Base-by-base conservation (phyloP, 2,888 invertebrate species). In the Spicauda simplicius region DNA sequence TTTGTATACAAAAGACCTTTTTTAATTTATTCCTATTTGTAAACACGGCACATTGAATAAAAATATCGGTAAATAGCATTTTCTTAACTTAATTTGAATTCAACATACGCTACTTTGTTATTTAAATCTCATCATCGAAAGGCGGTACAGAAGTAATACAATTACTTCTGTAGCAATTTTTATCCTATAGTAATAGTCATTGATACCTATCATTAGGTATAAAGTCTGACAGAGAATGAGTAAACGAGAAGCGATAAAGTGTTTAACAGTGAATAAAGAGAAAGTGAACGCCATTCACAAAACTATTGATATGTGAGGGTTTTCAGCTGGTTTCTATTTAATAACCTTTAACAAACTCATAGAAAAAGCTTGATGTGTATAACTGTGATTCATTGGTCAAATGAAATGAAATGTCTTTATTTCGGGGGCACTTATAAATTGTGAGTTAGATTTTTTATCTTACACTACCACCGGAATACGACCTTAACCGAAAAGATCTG, bases 1-100 rank as follows among this genome's bases (percentile, higher is more conserved):
- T 85, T 84, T 84, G 82, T 85, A 81, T 78, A 84, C 84, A 85
- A 84, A 83, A 77, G 79, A 76, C 74, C 76, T 80, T 83, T 81
- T 85, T 84, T 83, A 85, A 85, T 74, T 74, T 77, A 76, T 75
- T 75, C 72, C 67, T 73, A 71, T 73, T 69, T 48, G 67, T 71
- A 69, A 54, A 54, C 41, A 59, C 18, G 41, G 41, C 41, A 12
- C 41, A 41, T 10, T 41, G 41, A 41, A 41, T 41, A 19, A 18
- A 60, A 30, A 14, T 45, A 12, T 10, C 20, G 1, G 19, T 20
- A 45, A 41, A 11, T 54, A 50, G 7, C 56, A 56, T 48, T 48
- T 48, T 41, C 33, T 11, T 50, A 37, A 57, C 50, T 64, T 56
- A 57, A 64, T 50, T 63, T 63, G 55, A 63, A 45, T 54, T 55